Evolutionary conservation across 2,888 invertebrate genomes (phyloP).

Genomic region (Drepanosiphum platanoidis): DNA sequence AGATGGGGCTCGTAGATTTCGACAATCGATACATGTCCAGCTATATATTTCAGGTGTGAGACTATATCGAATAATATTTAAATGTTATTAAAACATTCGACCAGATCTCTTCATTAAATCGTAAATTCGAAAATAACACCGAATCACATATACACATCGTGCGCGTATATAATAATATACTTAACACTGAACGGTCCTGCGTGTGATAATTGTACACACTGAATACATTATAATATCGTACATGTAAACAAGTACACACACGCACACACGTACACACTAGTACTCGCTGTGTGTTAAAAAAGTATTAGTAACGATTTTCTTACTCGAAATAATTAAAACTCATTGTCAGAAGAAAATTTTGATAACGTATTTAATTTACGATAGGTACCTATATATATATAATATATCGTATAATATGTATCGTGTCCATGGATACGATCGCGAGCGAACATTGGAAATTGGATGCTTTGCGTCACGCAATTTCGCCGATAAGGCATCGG

Average conservation of each 20-base stretch:
- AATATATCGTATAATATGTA: not conserved
- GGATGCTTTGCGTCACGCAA: conserved; percentile 49
- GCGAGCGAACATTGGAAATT: conserved; percentile 10
- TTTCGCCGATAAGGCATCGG: conserved; percentile 31
- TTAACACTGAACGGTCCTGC: conserved; percentile 2
- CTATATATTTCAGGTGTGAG: conserved; percentile 37
- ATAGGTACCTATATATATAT: not conserved
- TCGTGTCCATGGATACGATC: conserved; percentile 4
- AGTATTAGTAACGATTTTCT: not conserved
- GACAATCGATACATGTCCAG: conserved; percentile 55
- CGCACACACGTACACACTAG: too few species aligned
- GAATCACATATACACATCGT: conserved; percentile 22
- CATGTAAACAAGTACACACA: too few species aligned
- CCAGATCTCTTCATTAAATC: conserved; percentile 60
- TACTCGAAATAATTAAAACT: not conserved
- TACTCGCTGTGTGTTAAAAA: too few species aligned
- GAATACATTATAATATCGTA: conserved; percentile 1
- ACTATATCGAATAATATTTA: conserved; percentile 49
- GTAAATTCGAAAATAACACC: conserved; percentile 54
- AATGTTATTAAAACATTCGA: conserved; percentile 49
- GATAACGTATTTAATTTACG: not conserved
- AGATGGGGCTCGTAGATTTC: conserved; percentile 57
- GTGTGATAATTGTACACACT: conserved; percentile 31
- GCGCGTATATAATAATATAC: not conserved
- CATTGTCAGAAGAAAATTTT: not conserved